Base-by-base conservation (phyloP, 2,797 vertebrate genomes). In the Aplochiton taeniatus region DNA sequence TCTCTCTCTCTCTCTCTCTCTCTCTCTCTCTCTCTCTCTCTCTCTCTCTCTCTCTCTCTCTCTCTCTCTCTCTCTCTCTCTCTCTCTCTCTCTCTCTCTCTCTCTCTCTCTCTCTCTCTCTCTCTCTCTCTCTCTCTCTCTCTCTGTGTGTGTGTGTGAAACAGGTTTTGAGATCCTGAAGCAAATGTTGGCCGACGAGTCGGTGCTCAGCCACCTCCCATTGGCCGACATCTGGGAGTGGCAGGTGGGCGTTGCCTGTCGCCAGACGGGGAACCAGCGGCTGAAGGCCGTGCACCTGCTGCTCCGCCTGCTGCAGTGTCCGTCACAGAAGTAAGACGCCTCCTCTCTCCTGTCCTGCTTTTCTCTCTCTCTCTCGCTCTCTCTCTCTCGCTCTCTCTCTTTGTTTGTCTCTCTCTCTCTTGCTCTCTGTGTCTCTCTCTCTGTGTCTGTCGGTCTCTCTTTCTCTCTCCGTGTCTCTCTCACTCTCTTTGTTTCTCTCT, bases 161-260 rank as follows among this genome's bases (percentile, higher is more conserved):
- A 68, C 80, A 98, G 97, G 97, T 16, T 98, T 98, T 78, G 96
- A 99, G 86, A 98, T 98, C 68, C 86, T 99, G 68, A 98, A 97
- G 83, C 95, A 98, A 86, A 97, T 98, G 96, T 79, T 99, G 20
- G 94, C 92, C 0, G 95, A 98, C 65, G 93, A 95, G 13, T 92
- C 92, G 66, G 93, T 95, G 4, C 80, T 96, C 51, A 77, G 85
- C 53, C 94, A 96, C 74, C 92, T 98, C 43, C 95, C 96, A 0
- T 65, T 98, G 77, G 82, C 92, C 59, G 95, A 90, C 69, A 95
- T 98, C 74, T 98, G 98, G 98, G 95, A 96, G 73, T 98, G 98
- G 98, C 94, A 98, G 85, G 97, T 98, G 13, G 95, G 96, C 0
- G 95, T 98, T 66, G 97, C 96, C 4, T 98, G 98, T 69, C 93